Base-by-base conservation (phyloP, 2,888 invertebrate genomes). In the Matsumyia berberina region DNA sequence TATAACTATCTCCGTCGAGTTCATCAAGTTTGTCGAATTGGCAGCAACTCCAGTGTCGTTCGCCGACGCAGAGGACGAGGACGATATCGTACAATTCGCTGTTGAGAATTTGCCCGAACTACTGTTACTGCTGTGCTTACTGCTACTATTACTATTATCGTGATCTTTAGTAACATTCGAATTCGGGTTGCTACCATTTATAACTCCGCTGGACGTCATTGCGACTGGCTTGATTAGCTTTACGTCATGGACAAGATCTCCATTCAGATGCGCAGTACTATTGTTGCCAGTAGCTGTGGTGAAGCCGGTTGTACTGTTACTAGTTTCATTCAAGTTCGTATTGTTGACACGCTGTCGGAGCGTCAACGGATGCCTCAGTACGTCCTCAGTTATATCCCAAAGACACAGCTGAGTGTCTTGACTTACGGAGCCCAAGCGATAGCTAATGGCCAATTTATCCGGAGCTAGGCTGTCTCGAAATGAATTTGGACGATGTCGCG, bases 341-440 rank as follows among this genome's bases (percentile, higher is more conserved):
- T 89, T 90, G 79, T 89, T 90, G n/a, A 90, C 90, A n/a, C 91
- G 90, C 69, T 91, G 91, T 2, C 91, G 88, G 57, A 91, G 82
- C 17, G 90, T 88, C 57, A 92, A 73, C 6, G 96, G 96, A 89
- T 96, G 96, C 88, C 95, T 93, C 73, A 99, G 92, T 76, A 98
- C 95, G 90, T 99, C 99, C 90, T 99, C 98, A 11, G 98, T 99
- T 80, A 99, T 94, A 91, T 99, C 99, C 99, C 99, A 99, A 86
- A 99, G 93, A 92, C 99, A 99, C 87, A 99, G 93, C 91, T 98
- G 97, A 49, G 99, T 99, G 92, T 99, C 99, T 92, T 99, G 99
- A 35, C 99, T 98, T 0, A 99, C 98, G 86, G 98, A 98, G 33
- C 98, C 98, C 86, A 99, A 93, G 86, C 97, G 93, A 91, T 97